Evolutionary conservation across 2,797 vertebrate genomes (phyloP), one percentile per base, ranked within the genome.

Genomic region (Danio jaintianensis): DNA sequence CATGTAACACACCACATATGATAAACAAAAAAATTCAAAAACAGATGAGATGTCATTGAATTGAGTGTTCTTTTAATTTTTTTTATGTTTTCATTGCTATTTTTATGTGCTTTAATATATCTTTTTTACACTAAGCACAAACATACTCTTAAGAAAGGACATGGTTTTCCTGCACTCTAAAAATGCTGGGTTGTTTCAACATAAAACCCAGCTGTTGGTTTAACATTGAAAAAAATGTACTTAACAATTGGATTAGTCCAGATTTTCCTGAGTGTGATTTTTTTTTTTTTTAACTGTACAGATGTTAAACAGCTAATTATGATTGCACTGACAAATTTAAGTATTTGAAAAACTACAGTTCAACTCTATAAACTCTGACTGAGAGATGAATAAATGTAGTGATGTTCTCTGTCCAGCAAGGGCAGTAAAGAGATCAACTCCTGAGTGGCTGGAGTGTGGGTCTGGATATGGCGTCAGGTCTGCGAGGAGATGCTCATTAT

Each of bases 401-500:
- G 8, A 0, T 62, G 4, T 56, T 55, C 3, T 66, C 7, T 36
- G 29, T 48, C n/a, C 52, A 16, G 52, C 20, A 50, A 61, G 64
- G 66, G 38, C 45, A 61, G 43, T 61, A 10, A 50, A 6, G 11
- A 61, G 50, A 48, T 70, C 7, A 68, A 59, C 42, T 56, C 40
- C 53, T 6, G 15, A 47, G 45, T 52, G 77, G 36, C 74, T 48
- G n/a, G 43, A 73, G 47, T 66, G 80, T 75, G 52, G 78, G 70
- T 86, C 80, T 79, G 78, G 10, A 15, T 86, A 75, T 73, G 74
- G 56, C 78, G 38, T 86, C 81, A 53, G 52, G 53, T 59, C 74
- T 70, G 75, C 43, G 22, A 76, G 79, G 48, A 79, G 58, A 83
- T 85, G 66, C 81, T 78, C 79, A 67, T 87, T 85, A 85, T 77